Evolutionary conservation across 1,140 invertebrate species (phyloP), one percentile per base, ranked within the genome.

Genomic region (Drosophila nigromelanica): DNA sequence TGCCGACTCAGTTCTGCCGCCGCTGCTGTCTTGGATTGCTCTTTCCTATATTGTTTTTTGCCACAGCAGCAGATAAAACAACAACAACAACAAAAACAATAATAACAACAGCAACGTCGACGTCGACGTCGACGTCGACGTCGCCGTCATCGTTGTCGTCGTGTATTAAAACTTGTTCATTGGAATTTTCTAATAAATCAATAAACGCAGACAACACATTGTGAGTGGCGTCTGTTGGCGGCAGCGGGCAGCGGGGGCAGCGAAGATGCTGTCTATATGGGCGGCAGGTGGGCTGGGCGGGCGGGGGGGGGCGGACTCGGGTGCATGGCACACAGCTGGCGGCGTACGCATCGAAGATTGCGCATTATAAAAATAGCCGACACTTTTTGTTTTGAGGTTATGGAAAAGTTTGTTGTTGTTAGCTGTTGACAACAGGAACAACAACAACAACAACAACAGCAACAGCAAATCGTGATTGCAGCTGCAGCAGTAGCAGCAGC

Each of bases 141-240:
- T 76, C 40, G 56, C 45, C 42, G 56, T 39, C 56, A 47, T 70
- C 68, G 83, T 69, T 73, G 74, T 60, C 69, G 82, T 89, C 75
- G 76, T 85, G 83, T 89, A 89, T 89, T 89, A 89, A 89, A 89
- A 89, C 83, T 89, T 89, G 83, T 89, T 89, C 85, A 89, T 89
- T 80, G 83, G 83, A 89, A 89, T 89, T 89, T 89, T 89, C 83
- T 89, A 89, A 89, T 89, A 89, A 89, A 89, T 89, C 83, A 89
- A 89, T 89, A 89, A 89, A 89, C 82, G 82, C 83, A 89, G 82
- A 89, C 82, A 89, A 87, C 82, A 70, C 83, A 82, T 71, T 71
- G 82, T 64, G 58, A 72, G 42, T 60, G 68, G 39, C 56, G 45
- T 35, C 12, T n/a, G 33, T 8, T 10, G 6, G 8, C 2, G 10